Base-by-base conservation (phyloP, 2,888 invertebrate species). In the Andricus quercusramuli region DNA sequence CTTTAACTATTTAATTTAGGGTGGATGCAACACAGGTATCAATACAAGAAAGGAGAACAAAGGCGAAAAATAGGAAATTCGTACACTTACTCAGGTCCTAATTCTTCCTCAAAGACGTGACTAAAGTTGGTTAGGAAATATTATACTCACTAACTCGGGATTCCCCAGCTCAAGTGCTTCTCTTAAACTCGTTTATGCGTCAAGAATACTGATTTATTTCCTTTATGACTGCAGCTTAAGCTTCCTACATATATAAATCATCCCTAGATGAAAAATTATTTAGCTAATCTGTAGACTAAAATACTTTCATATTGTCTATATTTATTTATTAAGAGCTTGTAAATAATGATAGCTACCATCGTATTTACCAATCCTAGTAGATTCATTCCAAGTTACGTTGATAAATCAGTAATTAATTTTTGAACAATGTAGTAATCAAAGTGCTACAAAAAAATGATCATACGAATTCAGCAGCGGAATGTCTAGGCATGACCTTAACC, bases 1-100 rank as follows among this genome's bases (percentile, higher is more conserved):
- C 74, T 15, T 20, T 70, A 74, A 74, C 74, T 37, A 32, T 74
- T 74, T 74, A 74, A 74, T 74, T 74, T 56, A 56, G 56, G 74
- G 74, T 32, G 56, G 74, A 56, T 56, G 25, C 70, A 17, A 47
- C 74, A 74, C 74, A 74, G 74, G 74, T 74, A 74, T 74, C 29
- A 64, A 44, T 15, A 17, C 22, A 44, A n/a, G 25, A 44, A 17
- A n/a, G 29, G 70, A 41, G 47, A 77, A 51, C 20, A 67, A 64
- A 77, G 41, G 37, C 22, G 41, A 25, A 68, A 65, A 70, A 32
- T 78, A 51, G n/a, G 44, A 32, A 32, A 78, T 65, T 47, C 22
- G 20, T 5, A 29, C 44, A 29, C 17, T 41, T 37, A 77, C 25
- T 62, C 59, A 79, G 47, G 32, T 17, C 29, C 29, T 32, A 20